phyloP scores from a whole-genome alignment of 2,797 vertebrate species.

The Chromobotia macracanthus region DNA sequence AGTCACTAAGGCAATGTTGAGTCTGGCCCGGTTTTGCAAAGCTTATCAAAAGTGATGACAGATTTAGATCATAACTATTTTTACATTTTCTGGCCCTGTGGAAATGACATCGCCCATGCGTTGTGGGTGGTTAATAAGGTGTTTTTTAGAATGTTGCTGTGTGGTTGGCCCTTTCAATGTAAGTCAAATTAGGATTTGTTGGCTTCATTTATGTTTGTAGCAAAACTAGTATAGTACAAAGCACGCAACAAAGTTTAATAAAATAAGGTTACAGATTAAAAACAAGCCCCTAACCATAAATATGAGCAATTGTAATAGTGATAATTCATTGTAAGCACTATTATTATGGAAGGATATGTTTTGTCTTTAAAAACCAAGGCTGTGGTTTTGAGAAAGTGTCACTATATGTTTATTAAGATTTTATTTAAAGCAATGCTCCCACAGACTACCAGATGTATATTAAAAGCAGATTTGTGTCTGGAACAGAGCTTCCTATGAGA shows the following conservation, averaged over 20 bases:
- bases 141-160: background rate
- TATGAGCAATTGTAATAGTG: background rate
- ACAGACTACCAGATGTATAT: slow-evolving; percentile 47
- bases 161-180: background rate
- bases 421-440: slow-evolving; percentile 28
- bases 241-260: too few relatives aligned
- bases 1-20: background rate
- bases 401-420: slow-evolving; percentile 30
- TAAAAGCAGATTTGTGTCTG: slow-evolving; percentile 62
- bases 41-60: background rate
- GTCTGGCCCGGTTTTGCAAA: background rate
- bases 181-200: too few relatives aligned
- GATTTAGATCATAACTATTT: background rate
- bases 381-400: slow-evolving; percentile 23
- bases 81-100: background rate
- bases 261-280: too few relatives aligned
- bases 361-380: slow-evolving; percentile 10
- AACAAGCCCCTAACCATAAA: too few relatives aligned
- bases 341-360: background rate
- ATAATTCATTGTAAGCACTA: background rate
- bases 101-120: background rate
- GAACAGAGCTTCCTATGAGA: slow-evolving; percentile 56
- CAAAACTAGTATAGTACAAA: too few relatives aligned
- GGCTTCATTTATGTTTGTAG: too few relatives aligned
- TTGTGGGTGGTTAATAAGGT: background rate